Evolutionary conservation across 2,888 invertebrate species (phyloP), one percentile per base, ranked within the genome.

Genomic region (Lamellibrachia columna): DNA sequence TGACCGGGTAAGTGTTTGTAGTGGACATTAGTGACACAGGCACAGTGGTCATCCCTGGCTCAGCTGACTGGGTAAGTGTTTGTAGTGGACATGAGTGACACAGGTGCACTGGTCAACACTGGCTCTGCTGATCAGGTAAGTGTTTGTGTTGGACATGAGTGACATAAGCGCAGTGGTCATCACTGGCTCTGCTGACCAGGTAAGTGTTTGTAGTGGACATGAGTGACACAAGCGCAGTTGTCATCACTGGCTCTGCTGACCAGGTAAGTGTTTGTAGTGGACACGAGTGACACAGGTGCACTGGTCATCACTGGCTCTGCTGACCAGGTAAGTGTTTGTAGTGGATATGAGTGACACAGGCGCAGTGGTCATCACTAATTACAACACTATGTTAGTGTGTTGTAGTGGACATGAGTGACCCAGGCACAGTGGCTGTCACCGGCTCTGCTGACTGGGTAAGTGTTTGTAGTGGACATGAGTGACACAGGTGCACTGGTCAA

Each of bases 81-180:
- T 94, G 94, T 95, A 90, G 95, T 96, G 40, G 96, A 96, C 93
- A 94, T 96, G 93, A 94, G 94, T 92, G 95, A 95, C 75, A 94
- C 95, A 53, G 95, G 95, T 6, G 93, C 94, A 22, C 92, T 95
- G 11, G 95, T 95, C 58, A 93, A 96, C 53, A 96, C 96, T 11
- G 95, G 95, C 0, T 96, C 96, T n/a, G 95, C 96, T 15, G 96
- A 96, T 94, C 95, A 95, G 94, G 96, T 96, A 94, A 22, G 94
- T 91, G 53, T 96, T 95, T 94, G 94, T 95, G 90, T 95, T 96
- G 28, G 96, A 96, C 93, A 94, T 96, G 93, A 94, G 94, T 92
- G 95, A 95, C 75, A 94, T 95, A 53, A 95, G 95, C 7, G 93
- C 94, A 15, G 93, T 95, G 11, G 95, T 95, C 53, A 92, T 96